These are phyloP conservation scores for Orchesellides sinensis DNA, from an alignment of 2,888 invertebrate genomes.

Conservation along the genomic window DNA sequence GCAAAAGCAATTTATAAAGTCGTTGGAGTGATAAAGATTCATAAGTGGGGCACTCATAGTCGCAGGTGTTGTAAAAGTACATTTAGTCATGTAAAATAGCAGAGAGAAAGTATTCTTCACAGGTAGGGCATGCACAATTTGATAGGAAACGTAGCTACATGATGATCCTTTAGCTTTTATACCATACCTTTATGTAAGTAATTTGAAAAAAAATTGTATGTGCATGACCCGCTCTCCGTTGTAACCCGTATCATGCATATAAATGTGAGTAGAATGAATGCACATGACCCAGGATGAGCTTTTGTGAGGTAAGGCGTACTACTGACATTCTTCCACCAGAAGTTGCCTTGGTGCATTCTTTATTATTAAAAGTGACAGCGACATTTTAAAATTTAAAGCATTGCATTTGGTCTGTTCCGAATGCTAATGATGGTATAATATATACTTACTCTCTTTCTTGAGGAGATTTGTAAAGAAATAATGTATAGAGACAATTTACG, in stretches of 20 bases:
- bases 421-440: no score
- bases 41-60: slow-evolving; percentile 19
- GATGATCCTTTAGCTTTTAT: slow-evolving; percentile 30
- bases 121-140: slow-evolving; percentile 40
- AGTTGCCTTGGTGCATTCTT: no score
- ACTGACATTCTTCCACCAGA: no score
- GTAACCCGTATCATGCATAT: slow-evolving; percentile 32
- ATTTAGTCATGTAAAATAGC: neutral
- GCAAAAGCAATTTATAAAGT: slow-evolving; percentile 60
- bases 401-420: no score
- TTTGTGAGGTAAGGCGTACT: no score
- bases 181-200: slow-evolving; percentile 24
- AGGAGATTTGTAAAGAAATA: no score
- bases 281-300: slow-evolving; percentile 3
- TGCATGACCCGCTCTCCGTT: slow-evolving; percentile 41
- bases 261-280: slow-evolving; percentile 13
- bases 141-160: slow-evolving; percentile 36
- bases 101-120: slow-evolving; percentile 3
- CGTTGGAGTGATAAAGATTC: slow-evolving; percentile 31
- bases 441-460: no score
- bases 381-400: neutral
- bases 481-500: no score
- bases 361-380: no score
- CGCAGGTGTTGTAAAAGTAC: slow-evolving; percentile 36
- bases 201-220: slow-evolving; percentile 56